phyloP scores from a whole-genome alignment of 92 coral and sea anemone species.

The Epizoanthus stellaris region DNA sequence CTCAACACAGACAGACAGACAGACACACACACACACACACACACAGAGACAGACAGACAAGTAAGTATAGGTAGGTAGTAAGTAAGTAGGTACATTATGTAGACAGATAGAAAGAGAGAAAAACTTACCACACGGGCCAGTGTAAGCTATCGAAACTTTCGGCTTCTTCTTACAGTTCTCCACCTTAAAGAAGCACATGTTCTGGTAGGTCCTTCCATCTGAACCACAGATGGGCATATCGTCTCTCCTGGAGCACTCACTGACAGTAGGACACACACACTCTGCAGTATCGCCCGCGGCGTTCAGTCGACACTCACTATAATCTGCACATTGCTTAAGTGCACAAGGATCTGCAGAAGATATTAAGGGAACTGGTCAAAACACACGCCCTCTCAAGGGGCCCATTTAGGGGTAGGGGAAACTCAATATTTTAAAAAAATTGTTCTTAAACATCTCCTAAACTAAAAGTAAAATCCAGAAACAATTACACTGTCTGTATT shows the following conservation, averaged over 20 bases:
- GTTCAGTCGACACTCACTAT: conserved; percentile 68
- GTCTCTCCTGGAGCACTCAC: conserved; percentile 60
- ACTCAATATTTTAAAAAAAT: too few species aligned
- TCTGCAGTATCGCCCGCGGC: conserved; percentile 54
- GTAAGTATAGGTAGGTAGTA: too few species aligned
- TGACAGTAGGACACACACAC: conserved; percentile 81
- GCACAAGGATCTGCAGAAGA: conserved; percentile 78
- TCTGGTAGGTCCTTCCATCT: conserved; percentile 81
- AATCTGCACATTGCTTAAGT: conserved; percentile 66
- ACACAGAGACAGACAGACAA: too few species aligned
- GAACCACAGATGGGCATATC: conserved; percentile 80
- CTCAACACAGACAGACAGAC: too few species aligned
- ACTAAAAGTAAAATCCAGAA: too few species aligned
- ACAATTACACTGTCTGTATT: too few species aligned
- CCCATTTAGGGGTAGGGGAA: too few species aligned
- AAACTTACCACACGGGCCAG: conserved; percentile 87
- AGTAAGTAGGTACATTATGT: too few species aligned
- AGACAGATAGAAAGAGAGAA: background rate
- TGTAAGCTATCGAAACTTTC: conserved; percentile 55
- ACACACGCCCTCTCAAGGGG: too few species aligned
- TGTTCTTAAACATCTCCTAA: too few species aligned
- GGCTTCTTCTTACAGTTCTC: conserved; percentile 68
- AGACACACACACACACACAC: too few species aligned
- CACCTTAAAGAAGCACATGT: conserved; percentile 78
- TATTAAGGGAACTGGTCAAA: background rate